These are phyloP conservation scores for Meles meles DNA, from an alignment of 2,113 vertebrate genomes.

Conservation along the genomic window DNA sequence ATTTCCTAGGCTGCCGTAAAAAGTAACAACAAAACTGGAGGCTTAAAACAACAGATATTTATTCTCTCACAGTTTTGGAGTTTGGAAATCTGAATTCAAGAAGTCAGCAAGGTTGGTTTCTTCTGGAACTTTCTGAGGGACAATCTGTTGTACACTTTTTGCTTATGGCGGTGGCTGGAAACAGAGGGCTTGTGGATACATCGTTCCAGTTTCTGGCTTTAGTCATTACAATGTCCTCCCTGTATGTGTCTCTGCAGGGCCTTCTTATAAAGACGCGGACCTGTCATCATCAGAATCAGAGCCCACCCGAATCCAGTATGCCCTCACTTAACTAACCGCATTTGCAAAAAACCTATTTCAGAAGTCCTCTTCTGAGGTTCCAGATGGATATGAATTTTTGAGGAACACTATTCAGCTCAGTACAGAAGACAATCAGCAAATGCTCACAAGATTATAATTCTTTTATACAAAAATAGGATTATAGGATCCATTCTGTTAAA, in stretches of 20 bases:
- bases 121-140: neutral
- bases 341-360: neutral
- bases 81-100: neutral
- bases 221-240: no score
- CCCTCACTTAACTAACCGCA: neutral
- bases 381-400: neutral
- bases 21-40: neutral
- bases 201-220: neutral
- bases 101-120: neutral
- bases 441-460: neutral
- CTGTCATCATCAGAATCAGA: neutral
- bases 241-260: neutral
- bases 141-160: accelerated
- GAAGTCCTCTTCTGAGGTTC: neutral
- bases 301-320: neutral
- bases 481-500: neutral
- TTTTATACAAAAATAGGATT: neutral
- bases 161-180: neutral
- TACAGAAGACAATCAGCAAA: neutral
- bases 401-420: neutral
- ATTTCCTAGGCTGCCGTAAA: neutral
- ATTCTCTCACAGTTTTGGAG: neutral
- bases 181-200: accelerated
- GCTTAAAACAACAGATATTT: neutral
- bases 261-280: neutral